These are phyloP conservation scores for Camptogramma bilineatum DNA, from an alignment of 2,888 invertebrate genomes.

Conservation along the genomic window DNA sequence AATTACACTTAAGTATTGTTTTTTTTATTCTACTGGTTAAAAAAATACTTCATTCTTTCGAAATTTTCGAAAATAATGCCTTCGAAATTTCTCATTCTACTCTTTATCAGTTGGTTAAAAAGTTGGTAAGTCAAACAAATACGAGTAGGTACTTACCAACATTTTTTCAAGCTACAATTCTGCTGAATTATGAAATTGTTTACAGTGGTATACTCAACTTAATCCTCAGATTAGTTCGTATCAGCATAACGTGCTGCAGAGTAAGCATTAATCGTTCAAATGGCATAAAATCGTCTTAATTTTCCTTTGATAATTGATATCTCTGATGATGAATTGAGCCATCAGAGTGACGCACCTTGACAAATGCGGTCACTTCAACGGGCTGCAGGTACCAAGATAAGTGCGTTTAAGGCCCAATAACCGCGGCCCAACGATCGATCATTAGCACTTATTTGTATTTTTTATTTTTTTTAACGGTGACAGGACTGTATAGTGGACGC, in stretches of 20 bases:
- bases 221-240: no score
- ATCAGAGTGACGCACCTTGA: slow-evolving; percentile 44
- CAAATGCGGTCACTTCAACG: slow-evolving; percentile 54
- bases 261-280: neutral
- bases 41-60: no score
- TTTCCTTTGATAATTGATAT: slow-evolving; percentile 32
- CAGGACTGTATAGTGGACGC: slow-evolving; percentile 57
- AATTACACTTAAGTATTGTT: neutral
- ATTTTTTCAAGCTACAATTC: no score
- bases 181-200: no score
- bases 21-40: neutral
- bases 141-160: no score
- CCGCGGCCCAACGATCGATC: slow-evolving; percentile 79
- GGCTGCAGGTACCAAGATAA: slow-evolving; percentile 74
- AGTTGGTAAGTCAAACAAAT: no score
- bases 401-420: slow-evolving; percentile 76
- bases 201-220: no score
- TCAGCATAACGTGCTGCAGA: neutral
- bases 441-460: slow-evolving; percentile 79
- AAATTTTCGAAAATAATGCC: no score
- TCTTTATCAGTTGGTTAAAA: no score
- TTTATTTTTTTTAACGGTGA: slow-evolving; percentile 72
- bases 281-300: slow-evolving; percentile 27
- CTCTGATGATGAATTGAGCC: slow-evolving; percentile 58
- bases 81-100: neutral